Conservation (phyloP, 2,888 invertebrate genomes). For the Lordiphosa andalusiaca region DNA sequence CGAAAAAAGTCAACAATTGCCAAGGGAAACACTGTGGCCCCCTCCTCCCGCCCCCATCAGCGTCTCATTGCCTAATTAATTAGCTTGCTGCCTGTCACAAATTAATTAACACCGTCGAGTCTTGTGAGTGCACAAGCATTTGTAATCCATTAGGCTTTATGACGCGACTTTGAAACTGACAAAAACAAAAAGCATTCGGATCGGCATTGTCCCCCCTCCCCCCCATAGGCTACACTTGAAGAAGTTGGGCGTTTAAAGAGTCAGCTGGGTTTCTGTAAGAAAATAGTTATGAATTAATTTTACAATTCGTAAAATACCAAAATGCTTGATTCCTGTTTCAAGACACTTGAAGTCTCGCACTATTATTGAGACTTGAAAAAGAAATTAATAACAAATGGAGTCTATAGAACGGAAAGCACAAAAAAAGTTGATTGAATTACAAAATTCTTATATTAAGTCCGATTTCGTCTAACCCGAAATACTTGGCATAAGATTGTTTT, state of each 20-base stretch:
- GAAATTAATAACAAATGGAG: no score
- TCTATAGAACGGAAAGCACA: no score
- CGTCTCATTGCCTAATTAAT: constrained; percentile 62
- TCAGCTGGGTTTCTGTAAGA: no score
- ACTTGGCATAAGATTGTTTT: no score
- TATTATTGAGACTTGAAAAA: no score
- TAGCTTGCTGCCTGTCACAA: constrained; percentile 54
- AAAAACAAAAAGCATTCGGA: constrained; percentile 19
- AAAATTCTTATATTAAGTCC: no score
- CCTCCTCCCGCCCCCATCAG: constrained; percentile 1
- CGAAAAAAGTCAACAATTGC: constrained; percentile 33
- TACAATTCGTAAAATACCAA: no score
- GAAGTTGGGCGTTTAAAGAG: constrained; percentile 8
- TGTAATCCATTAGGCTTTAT: constrained; percentile 50
- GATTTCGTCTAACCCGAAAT: no score
- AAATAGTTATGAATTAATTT: no score
- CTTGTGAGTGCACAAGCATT: constrained; percentile 31
- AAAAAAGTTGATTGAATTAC: no score
- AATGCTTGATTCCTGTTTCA: no score
- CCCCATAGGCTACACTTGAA: neutral
- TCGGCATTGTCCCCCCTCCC: constrained; percentile 18
- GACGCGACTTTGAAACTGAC: constrained; percentile 31
- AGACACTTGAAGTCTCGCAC: no score
- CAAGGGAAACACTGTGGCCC: constrained; percentile 1
- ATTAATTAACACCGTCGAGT: constrained; percentile 54